phyloP scores from a whole-genome alignment of 1,140 invertebrate species.

The Pectinophora gossypiella region DNA sequence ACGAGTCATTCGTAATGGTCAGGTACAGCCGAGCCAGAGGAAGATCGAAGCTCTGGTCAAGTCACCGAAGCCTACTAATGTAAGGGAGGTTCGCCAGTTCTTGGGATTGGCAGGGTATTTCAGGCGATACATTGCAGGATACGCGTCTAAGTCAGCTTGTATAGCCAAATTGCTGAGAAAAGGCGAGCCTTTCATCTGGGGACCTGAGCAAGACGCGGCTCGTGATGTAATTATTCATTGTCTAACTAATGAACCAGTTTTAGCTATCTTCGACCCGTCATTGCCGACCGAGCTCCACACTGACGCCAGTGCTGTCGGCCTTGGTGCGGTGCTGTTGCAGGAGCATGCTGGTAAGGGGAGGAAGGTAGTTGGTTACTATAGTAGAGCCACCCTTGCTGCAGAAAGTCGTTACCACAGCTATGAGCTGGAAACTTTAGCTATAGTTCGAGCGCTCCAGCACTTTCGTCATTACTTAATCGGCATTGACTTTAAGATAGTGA shows the following conservation, averaged over 20 bases:
- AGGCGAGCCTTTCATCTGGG: too few relatives aligned
- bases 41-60: constrained; percentile 15
- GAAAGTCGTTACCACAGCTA: constrained; percentile 35
- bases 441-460: too few relatives aligned
- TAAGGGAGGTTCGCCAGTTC: constrained; percentile 31
- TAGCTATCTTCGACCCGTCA: constrained; percentile 27
- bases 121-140: constrained; percentile 30
- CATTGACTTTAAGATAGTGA: constrained; percentile 42
- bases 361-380: constrained; percentile 24
- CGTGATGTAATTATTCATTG: constrained; percentile 2
- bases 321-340: constrained; percentile 30
- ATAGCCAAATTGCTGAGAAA: constrained; percentile 15
- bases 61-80: constrained; percentile 30
- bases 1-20: constrained; percentile 11
- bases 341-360: constrained; percentile 14
- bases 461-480: too few relatives aligned
- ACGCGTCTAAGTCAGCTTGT: constrained; percentile 19
- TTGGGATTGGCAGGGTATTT: constrained; percentile 39
- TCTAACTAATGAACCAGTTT: constrained; percentile 13
- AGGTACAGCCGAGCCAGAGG: neutral
- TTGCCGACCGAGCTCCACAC: constrained; percentile 39
- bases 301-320: constrained; percentile 27
- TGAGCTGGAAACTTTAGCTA: constrained; percentile 41
- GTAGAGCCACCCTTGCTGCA: constrained; percentile 8
- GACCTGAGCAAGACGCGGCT: neutral